These are phyloP conservation scores for Beaufortia kweichowensis DNA, from an alignment of 2,113 vertebrate species.

Conservation along the genomic window DNA sequence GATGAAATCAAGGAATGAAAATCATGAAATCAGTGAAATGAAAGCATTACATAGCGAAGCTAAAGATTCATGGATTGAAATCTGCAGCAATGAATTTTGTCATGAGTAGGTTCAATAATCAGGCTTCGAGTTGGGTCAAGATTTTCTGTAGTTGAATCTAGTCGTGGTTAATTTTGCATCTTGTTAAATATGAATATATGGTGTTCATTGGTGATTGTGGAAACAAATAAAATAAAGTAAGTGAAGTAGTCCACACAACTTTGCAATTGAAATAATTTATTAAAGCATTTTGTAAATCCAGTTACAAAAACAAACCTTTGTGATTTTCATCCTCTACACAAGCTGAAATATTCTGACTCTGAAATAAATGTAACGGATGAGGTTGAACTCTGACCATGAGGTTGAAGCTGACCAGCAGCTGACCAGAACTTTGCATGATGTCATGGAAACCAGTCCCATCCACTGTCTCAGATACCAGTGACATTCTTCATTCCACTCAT, in stretches of 20 bases:
- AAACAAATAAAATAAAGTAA: background rate
- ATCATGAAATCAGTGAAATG: too few species aligned
- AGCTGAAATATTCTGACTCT: constrained; percentile 72
- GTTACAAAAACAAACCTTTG: constrained; percentile 83
- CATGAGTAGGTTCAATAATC: too few species aligned
- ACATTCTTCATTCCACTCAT: constrained; percentile 5
- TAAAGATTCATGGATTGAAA: too few species aligned
- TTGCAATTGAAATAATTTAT: constrained; percentile 88
- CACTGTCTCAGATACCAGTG: constrained; percentile 4
- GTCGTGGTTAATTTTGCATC: too few species aligned
- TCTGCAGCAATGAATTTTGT: too few species aligned
- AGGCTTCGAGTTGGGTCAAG: too few species aligned
- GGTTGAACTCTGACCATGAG: constrained; percentile 69
- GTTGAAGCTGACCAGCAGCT: constrained; percentile 88
- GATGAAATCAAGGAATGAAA: too few species aligned
- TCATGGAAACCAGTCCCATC: background rate
- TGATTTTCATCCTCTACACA: constrained; percentile 73
- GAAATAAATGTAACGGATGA: constrained; percentile 58
- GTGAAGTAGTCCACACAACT: constrained; percentile 30
- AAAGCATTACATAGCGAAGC: too few species aligned
- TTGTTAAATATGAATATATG: too few species aligned
- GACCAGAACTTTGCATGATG: constrained; percentile 60
- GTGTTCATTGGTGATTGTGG: too few species aligned
- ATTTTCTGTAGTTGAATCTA: too few species aligned
- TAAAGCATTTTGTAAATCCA: constrained; percentile 88